Evolutionary conservation across 2,888 invertebrate genomes (phyloP).

Genomic region (Magallana nippona): DNA sequence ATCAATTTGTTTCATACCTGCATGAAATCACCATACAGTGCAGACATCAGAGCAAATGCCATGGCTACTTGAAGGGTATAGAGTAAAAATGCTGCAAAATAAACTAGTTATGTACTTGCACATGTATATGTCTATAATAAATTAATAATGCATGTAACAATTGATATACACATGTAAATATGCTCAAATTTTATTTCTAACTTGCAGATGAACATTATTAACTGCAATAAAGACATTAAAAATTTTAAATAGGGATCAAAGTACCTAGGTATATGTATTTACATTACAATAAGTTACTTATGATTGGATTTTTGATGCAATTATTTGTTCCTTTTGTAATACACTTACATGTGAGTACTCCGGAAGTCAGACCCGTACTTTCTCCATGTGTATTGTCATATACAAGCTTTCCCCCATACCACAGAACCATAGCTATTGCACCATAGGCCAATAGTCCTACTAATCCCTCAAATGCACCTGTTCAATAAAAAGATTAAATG

Average conservation of each 20-base stretch:
- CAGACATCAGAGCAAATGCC: slow-evolving; percentile 76
- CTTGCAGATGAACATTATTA: too few relatives aligned
- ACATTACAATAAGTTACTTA: not conserved
- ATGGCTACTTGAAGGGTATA: slow-evolving; percentile 78
- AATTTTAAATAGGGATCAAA: too few relatives aligned
- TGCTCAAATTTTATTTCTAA: too few relatives aligned
- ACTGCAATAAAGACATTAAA: too few relatives aligned
- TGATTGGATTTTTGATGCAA: not conserved
- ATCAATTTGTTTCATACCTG: slow-evolving; percentile 64
- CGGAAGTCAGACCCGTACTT: slow-evolving; percentile 70
- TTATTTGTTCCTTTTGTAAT: not conserved
- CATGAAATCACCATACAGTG: slow-evolving; percentile 79
- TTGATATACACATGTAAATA: too few relatives aligned
- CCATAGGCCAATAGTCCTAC: slow-evolving; percentile 74
- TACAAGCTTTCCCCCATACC: slow-evolving; percentile 79
- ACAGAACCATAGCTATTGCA: slow-evolving; percentile 74
- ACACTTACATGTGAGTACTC: slow-evolving; percentile 75
- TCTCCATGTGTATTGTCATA: slow-evolving; percentile 65
- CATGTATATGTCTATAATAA: too few relatives aligned
- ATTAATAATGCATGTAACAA: too few relatives aligned
- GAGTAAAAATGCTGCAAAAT: slow-evolving; percentile 76
- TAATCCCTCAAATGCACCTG: slow-evolving; percentile 75
- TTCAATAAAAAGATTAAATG: slow-evolving; percentile 33
- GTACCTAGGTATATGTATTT: too few relatives aligned
- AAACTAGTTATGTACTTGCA: not conserved